phyloP scores from a whole-genome alignment of 2,113 vertebrate genomes.

The Podarcis cretensis region DNA sequence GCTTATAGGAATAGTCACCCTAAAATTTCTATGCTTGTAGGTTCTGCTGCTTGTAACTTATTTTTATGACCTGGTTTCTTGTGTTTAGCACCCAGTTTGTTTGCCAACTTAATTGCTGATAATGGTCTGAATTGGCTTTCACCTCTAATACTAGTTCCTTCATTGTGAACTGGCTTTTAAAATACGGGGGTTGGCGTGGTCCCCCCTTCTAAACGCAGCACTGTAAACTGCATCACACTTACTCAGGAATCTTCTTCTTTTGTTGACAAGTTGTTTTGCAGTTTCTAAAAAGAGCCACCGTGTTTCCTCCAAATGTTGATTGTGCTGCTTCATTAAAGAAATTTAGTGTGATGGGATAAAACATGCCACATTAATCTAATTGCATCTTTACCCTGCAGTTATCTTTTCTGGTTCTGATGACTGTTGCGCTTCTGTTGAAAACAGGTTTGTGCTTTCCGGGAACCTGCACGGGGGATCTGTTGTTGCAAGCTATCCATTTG shows the following conservation, averaged over 20 bases:
- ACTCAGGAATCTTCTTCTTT: neutral
- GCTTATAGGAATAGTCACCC: fast-evolving
- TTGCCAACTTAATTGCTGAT: neutral
- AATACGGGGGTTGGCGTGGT: neutral
- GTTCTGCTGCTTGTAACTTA: neutral
- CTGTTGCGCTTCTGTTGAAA: constrained; percentile 2
- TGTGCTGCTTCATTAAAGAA: neutral
- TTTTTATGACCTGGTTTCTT: neutral
- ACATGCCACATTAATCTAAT: too few relatives aligned
- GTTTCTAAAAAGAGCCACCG: too few relatives aligned
- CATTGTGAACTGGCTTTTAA: neutral
- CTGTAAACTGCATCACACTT: neutral
- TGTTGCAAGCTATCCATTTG: constrained; percentile 97
- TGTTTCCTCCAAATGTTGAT: neutral
- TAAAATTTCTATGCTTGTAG: neutral
- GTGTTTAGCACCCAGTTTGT: neutral
- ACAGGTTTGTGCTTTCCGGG: constrained; percentile 95
- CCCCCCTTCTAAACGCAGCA: too few relatives aligned
- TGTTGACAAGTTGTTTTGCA: too few relatives aligned
- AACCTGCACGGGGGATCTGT: constrained; percentile 95
- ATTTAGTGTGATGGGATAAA: neutral
- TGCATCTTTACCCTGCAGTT: neutral
- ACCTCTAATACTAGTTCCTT: neutral
- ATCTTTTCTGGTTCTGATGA: neutral
- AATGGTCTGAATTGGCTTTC: neutral